These are phyloP conservation scores for Drosophila tani DNA, from an alignment of 1,140 invertebrate genomes.

Conservation along the genomic window DNA sequence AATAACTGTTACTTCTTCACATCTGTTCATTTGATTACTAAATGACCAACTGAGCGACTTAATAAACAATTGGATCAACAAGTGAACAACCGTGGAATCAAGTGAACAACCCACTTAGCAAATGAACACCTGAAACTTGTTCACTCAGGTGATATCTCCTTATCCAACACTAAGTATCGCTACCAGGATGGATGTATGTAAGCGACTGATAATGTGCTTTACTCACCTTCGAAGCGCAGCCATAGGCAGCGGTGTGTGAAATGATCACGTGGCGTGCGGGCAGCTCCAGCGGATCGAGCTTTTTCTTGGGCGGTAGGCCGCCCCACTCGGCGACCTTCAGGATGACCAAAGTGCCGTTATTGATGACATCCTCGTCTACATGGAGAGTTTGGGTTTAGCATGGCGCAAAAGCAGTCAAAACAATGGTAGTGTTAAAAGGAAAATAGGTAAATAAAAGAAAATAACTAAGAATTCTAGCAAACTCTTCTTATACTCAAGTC, in stretches of 20 bases:
- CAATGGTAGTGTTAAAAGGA: slow-evolving; percentile 4
- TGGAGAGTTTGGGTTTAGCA: slow-evolving; percentile 29
- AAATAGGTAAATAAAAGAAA: not conserved
- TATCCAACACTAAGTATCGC: not conserved
- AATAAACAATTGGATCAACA: too few relatives aligned
- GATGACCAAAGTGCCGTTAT: slow-evolving; percentile 52
- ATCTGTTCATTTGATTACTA: too few relatives aligned
- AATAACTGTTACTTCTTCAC: not conserved
- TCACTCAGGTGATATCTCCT: too few relatives aligned
- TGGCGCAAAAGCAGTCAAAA: slow-evolving; percentile 1
- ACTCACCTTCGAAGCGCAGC: slow-evolving; percentile 85
- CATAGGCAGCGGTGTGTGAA: slow-evolving; percentile 86
- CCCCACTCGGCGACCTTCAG: slow-evolving; percentile 86
- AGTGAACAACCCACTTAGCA: too few relatives aligned
- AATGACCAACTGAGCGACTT: not conserved
- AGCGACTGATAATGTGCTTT: not conserved
- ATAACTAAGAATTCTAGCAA: not conserved
- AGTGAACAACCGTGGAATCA: too few relatives aligned
- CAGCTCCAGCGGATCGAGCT: slow-evolving; percentile 74
- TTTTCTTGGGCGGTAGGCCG: slow-evolving; percentile 86
- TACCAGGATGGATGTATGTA: not conserved
- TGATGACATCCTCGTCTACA: slow-evolving; percentile 46
- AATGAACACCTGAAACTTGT: not conserved
- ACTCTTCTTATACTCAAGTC: not conserved
- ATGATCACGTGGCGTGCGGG: slow-evolving; percentile 86